These are phyloP conservation scores for Dexiosoma caninum DNA, from an alignment of 2,888 invertebrate species.

Conservation along the genomic window DNA sequence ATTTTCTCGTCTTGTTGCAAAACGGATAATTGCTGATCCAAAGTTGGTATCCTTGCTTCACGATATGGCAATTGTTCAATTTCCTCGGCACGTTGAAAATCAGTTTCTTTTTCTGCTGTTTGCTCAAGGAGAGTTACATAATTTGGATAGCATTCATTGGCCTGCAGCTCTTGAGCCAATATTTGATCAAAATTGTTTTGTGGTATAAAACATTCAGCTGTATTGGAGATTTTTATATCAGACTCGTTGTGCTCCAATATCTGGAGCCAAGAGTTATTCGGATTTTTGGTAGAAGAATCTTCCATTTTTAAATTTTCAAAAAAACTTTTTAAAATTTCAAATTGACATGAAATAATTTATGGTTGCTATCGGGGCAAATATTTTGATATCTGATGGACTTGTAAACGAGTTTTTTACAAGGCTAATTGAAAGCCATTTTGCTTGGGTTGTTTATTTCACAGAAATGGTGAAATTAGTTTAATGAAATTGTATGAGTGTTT, in stretches of 20 bases:
- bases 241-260: conserved; percentile 70
- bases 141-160: conserved; percentile 65
- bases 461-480: too few species aligned
- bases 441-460: too few species aligned
- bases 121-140: conserved; percentile 66
- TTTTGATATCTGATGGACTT: too few species aligned
- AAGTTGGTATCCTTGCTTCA: conserved; percentile 52
- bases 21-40: conserved; percentile 61
- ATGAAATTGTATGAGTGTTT: too few species aligned
- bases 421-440: too few species aligned
- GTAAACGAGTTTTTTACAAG: too few species aligned
- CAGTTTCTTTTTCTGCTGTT: neutral
- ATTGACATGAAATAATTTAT: neutral
- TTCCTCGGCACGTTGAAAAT: neutral
- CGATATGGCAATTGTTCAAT: conserved; percentile 18
- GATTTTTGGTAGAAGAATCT: conserved; percentile 58
- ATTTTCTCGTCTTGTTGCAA: conserved; percentile 57
- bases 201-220: conserved; percentile 66
- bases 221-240: conserved; percentile 56
- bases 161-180: conserved; percentile 68
- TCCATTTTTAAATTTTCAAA: neutral
- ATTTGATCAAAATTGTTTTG: conserved; percentile 65
- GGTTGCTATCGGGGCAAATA: too few species aligned
- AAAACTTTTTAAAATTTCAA: neutral
- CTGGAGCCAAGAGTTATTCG: conserved; percentile 72